Evolutionary conservation across 2,113 vertebrate genomes (phyloP).

Genomic region (Pedionomus torquatus): DNA sequence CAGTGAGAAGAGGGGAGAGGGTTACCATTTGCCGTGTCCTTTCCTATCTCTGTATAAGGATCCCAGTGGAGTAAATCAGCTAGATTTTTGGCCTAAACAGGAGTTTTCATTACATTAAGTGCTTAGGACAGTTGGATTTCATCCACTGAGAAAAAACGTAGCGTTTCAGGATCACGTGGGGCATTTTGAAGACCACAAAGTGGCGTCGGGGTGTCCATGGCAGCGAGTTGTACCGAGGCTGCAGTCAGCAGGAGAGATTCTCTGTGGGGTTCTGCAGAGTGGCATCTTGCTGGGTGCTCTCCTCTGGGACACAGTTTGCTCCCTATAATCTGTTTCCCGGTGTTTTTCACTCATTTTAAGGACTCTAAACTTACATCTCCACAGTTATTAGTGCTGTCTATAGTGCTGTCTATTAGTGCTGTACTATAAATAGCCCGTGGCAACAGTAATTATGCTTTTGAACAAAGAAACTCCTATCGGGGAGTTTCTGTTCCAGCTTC

Average conservation of each 20-base stretch:
- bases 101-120: neutral
- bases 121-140: neutral
- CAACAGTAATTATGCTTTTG: neutral
- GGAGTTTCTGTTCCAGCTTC: neutral
- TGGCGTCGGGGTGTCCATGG: no score
- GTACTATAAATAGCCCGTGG: conserved; percentile 12
- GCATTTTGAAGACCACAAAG: neutral
- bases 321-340: neutral
- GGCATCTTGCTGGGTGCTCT: neutral
- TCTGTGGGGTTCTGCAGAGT: neutral
- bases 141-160: neutral
- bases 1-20: neutral
- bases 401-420: conserved; percentile 44
- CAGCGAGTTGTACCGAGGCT: neutral
- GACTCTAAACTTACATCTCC: neutral
- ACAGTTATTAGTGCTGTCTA: conserved; percentile 46
- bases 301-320: neutral
- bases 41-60: neutral
- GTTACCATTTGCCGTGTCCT: neutral
- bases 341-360: neutral
- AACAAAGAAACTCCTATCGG: conserved; percentile 15
- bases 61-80: neutral
- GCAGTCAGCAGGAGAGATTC: no score
- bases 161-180: neutral
- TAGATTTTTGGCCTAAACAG: neutral